Percentiles rank a stretch among this genome's conserved stretches.
These are phyloP conservation scores for Formicarius rufipectus DNA, from an alignment of 2,113 vertebrate genomes.

Conservation along the genomic window DNA sequence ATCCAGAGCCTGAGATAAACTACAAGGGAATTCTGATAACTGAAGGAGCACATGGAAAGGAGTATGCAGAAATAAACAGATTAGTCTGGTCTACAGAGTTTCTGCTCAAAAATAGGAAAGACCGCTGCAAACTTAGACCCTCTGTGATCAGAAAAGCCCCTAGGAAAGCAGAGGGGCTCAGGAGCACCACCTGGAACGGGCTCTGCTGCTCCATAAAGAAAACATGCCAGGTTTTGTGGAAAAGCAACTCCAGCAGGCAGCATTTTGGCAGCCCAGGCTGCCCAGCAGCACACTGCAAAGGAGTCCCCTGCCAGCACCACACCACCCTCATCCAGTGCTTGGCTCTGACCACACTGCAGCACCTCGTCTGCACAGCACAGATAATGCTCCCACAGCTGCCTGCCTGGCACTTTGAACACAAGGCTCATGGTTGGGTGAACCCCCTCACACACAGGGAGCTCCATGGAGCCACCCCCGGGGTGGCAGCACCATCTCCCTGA, in stretches of 20 bases:
- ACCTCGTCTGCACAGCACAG: neutral
- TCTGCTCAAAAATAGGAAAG: neutral
- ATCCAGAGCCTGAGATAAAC: neutral
- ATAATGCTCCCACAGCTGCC: neutral
- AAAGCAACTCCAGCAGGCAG: neutral
- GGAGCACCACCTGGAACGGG: neutral
- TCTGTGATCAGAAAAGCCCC: neutral
- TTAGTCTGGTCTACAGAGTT: neutral
- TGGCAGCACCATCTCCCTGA: neutral
- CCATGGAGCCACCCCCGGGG: accelerated
- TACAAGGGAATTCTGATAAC: neutral
- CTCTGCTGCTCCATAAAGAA: neutral
- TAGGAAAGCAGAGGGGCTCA: neutral
- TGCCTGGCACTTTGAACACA: accelerated
- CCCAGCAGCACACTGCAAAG: neutral
- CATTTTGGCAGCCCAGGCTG: neutral
- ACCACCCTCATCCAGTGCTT: neutral
- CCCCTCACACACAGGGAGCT: neutral
- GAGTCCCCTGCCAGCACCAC: neutral
- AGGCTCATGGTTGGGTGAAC: neutral
- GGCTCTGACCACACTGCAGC: neutral
- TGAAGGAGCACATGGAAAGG: neutral
- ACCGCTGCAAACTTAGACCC: neutral
- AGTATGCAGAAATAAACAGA: neutral
- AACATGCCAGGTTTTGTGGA: neutral